These are phyloP conservation scores for Clarias macrocephalus DNA, from an alignment of 2,113 vertebrate genomes.

Conservation along the genomic window DNA sequence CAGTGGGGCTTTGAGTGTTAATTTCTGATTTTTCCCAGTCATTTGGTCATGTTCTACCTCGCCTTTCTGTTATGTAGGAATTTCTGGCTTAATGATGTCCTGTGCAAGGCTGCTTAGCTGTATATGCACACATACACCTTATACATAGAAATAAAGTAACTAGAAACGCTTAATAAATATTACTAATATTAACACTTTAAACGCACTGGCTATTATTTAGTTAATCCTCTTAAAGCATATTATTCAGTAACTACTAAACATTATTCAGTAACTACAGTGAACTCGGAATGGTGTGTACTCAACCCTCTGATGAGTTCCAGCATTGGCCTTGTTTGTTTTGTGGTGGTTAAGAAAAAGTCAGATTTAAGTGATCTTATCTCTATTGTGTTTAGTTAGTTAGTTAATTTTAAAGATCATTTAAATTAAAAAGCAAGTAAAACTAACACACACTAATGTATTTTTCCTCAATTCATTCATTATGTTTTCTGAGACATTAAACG, in stretches of 20 bases:
- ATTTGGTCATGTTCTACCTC: slow-evolving; percentile 47
- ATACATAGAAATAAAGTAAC: neutral
- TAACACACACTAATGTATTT: neutral
- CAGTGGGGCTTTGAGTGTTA: slow-evolving; percentile 58
- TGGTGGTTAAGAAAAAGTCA: neutral
- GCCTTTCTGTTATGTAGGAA: neutral
- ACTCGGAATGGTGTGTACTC: neutral
- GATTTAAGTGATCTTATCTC: neutral
- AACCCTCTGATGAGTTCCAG: neutral
- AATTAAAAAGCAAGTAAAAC: neutral
- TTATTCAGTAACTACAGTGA: neutral
- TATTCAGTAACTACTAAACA: slow-evolving; percentile 8
- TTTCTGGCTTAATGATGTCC: slow-evolving; percentile 43
- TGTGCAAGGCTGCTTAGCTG: neutral
- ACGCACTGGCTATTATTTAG: neutral
- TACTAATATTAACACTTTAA: neutral
- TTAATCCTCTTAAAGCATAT: neutral
- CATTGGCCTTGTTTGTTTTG: neutral
- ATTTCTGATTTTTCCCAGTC: slow-evolving; percentile 56
- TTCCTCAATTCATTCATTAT: neutral
- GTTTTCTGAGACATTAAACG: neutral
- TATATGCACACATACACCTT: neutral
- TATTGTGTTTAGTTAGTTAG: neutral
- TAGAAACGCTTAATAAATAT: neutral
- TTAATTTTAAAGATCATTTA: no score